Base-by-base conservation (phyloP, 2,888 invertebrate species). In the Muschampia plurimacula region DNA sequence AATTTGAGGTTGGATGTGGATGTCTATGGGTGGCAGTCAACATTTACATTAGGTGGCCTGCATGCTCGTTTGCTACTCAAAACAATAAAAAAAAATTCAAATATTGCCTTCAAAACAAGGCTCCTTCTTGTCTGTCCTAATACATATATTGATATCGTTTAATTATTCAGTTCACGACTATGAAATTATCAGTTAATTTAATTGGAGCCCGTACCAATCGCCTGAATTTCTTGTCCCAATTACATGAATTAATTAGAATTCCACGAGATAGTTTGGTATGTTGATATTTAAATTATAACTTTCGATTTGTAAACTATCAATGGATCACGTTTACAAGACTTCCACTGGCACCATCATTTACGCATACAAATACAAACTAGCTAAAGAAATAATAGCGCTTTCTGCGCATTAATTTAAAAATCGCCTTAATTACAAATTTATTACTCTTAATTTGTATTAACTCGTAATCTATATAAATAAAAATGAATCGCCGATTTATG, bases 221-320 rank as follows among this genome's bases (percentile, higher is more conserved):
- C n/a, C 52, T 52, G 41, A 15, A 41, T 62, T 67, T 71, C 71
- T 49, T 60, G 66, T 67, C 66, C 66, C 71, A 72, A 65, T 72
- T 72, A 12, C 71, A 72, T 72, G 39, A 72, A 72, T 72, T 72
- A 72, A 72, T 72, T 72, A 39, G 49, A 66, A 71, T 71, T 66
- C 66, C 57, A 32, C 28, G 46, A 66, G 59, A 71, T 66, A 71
- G 46, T 59, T 70, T 46, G 57, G 55, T n/a, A 7, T 64, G 65
- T 36, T 70, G 46, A 65, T 63, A 49, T 65, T 69, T 60, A 36
- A 60, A 36, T 60, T 59, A 59, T 9, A 28, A 57, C 55, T 57
- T 57, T 57, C 55, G 22, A 57, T 10, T 57, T n/a, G 55, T 28
- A 28, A 22, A 57, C 1, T 28, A 7, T 22, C 55, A 12, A 57